Evolutionary conservation across 2,888 invertebrate genomes (phyloP).

Genomic region (Gasteruption jaculator): DNA sequence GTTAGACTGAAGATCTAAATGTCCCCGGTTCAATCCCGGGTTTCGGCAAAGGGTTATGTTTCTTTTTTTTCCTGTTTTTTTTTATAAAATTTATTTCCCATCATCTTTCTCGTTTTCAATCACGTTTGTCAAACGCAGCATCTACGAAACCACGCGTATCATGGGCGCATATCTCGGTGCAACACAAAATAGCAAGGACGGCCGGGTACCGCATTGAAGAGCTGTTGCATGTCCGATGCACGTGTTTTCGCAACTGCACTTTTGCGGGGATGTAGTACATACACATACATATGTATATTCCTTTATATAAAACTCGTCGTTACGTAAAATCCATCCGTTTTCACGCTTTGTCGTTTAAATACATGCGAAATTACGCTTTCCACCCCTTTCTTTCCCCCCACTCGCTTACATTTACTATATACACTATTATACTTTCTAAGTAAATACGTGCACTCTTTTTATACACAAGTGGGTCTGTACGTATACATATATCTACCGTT

Average conservation of each 20-base stretch:
- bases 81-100: too few relatives aligned
- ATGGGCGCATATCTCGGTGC: too few relatives aligned
- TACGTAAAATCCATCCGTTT: slow-evolving; percentile 17
- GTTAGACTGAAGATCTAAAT: slow-evolving; percentile 33
- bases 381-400: too few relatives aligned
- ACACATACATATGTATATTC: background rate
- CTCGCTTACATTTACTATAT: too few relatives aligned
- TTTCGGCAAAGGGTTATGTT: slow-evolving; percentile 25
- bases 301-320: too few relatives aligned
- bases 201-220: background rate
- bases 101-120: too few relatives aligned
- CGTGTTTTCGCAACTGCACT: slow-evolving; percentile 15
- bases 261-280: slow-evolving; percentile 5
- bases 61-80: slow-evolving; percentile 6
- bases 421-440: too few relatives aligned
- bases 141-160: too few relatives aligned
- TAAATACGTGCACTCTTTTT: too few relatives aligned
- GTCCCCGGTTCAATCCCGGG: slow-evolving; percentile 33
- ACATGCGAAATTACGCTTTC: slow-evolving; percentile 19
- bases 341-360: slow-evolving; percentile 22
- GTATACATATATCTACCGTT: too few relatives aligned
- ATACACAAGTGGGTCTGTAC: too few relatives aligned
- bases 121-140: too few relatives aligned
- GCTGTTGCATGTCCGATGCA: slow-evolving; percentile 1
- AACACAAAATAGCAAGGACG: slow-evolving; percentile 1